These are phyloP conservation scores for Eidolon helvum DNA, from an alignment of 2,113 vertebrate species.

Conservation along the genomic window DNA sequence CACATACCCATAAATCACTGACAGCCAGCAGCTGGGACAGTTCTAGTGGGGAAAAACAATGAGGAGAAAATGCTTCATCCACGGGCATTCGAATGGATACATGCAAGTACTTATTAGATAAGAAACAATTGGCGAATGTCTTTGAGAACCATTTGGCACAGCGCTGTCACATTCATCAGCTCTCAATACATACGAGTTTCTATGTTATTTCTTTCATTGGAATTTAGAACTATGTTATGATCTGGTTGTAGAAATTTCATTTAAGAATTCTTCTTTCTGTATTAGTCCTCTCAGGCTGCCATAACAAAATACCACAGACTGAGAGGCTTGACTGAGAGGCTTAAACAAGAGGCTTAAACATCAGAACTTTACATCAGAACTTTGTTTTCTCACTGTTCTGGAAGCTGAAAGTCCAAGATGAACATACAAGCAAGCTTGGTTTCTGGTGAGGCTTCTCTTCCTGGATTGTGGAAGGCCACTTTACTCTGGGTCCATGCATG, in stretches of 20 bases:
- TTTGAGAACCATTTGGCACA: not conserved
- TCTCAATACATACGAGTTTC: not conserved
- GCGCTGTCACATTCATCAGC: accelerated
- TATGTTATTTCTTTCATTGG: not conserved
- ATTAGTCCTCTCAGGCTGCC: not conserved
- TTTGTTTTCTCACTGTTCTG: not conserved
- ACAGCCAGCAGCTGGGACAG: not conserved
- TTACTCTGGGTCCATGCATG: not conserved
- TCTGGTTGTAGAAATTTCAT: not conserved
- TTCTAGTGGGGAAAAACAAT: not conserved
- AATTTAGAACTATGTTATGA: not conserved
- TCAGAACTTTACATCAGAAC: not conserved
- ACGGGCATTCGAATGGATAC: accelerated
- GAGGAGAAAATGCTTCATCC: not conserved
- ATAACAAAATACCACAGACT: not conserved
- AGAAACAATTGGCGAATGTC: not conserved
- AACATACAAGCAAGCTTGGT: not conserved
- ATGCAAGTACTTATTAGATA: not conserved
- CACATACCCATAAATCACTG: not conserved
- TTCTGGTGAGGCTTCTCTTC: not conserved
- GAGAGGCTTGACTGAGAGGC: not conserved
- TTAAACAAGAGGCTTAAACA: not conserved
- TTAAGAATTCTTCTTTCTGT: not conserved
- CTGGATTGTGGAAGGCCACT: not conserved
- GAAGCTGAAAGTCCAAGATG: not conserved